Percentiles rank a stretch among this genome's conserved stretches.
Evolutionary conservation across 2,797 vertebrate genomes (phyloP).

Genomic region (Urocyon cinereoargenteus): DNA sequence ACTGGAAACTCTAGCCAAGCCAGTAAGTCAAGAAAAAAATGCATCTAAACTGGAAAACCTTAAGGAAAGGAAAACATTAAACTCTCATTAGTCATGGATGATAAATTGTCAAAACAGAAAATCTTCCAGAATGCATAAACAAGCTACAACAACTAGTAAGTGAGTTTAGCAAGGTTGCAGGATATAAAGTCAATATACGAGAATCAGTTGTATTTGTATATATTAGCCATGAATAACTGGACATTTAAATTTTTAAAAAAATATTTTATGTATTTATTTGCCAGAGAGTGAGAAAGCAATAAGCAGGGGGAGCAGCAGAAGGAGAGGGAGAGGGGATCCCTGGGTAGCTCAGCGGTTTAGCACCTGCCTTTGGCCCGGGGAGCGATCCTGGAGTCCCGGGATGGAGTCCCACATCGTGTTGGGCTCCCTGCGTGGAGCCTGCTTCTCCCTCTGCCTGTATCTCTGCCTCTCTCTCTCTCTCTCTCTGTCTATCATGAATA

Average conservation of each 20-base stretch:
- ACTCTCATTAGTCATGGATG: not conserved
- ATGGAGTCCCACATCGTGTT: too few species aligned
- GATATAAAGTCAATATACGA: not conserved
- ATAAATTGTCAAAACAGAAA: constrained; percentile 6
- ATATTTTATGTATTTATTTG: too few species aligned
- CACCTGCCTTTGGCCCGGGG: too few species aligned
- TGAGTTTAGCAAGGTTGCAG: not conserved
- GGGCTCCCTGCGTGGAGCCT: too few species aligned
- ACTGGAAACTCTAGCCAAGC: not conserved
- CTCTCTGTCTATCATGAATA: too few species aligned
- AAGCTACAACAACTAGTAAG: not conserved
- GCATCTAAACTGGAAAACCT: not conserved
- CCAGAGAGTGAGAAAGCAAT: too few species aligned
- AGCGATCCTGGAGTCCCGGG: too few species aligned
- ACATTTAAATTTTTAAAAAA: not conserved
- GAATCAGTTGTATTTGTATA: not conserved
- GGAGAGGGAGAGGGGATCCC: too few species aligned
- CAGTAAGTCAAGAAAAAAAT: constrained; percentile 10
- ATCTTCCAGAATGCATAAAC: not conserved
- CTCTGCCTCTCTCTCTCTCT: too few species aligned
- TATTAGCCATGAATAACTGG: not conserved
- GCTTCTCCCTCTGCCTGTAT: too few species aligned
- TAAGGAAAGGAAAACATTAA: constrained; percentile 30
- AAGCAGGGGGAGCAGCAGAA: too few species aligned
- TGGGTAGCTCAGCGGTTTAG: too few species aligned